Conservation (phyloP, 2,797 vertebrate genomes). For the Cirrhinus mrigala region DNA sequence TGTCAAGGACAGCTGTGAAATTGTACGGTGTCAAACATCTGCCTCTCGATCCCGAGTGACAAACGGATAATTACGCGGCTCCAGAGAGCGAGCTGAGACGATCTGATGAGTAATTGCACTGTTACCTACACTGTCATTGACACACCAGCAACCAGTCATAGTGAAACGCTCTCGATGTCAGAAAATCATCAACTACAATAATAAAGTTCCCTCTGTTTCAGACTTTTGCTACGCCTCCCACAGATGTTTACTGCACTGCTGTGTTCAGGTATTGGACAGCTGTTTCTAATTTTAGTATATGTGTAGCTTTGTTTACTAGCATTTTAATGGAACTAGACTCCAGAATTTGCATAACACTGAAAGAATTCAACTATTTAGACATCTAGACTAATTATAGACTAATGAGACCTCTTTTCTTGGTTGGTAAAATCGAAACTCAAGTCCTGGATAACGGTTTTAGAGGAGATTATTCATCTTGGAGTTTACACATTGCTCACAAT, state of each 20-base stretch:
- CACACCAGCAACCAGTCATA: constrained; percentile 27
- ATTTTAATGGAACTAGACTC: not conserved
- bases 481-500: not conserved
- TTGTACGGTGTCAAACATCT: too few relatives aligned
- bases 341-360: too few relatives aligned
- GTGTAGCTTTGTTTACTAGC: not conserved
- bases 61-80: too few relatives aligned
- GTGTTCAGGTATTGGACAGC: not conserved
- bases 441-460: not conserved
- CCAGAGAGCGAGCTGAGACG: too few relatives aligned
- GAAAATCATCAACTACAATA: constrained; percentile 4
- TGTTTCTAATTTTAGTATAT: not conserved
- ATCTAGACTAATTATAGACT: too few relatives aligned
- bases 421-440: not conserved
- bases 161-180: constrained; percentile 25
- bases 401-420: not conserved
- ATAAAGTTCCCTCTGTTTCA: constrained; percentile 44
- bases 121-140: constrained; percentile 46
- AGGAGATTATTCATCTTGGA: not conserved
- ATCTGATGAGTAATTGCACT: constrained; percentile 27
- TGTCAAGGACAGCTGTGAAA: too few relatives aligned
- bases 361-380: too few relatives aligned
- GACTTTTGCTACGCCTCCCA: not conserved
- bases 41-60: too few relatives aligned
- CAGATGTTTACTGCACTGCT: too few relatives aligned